Evolutionary conservation across 2,888 invertebrate species (phyloP), one percentile per base, ranked within the genome.

Genomic region (Drosophila hamatofila): DNA sequence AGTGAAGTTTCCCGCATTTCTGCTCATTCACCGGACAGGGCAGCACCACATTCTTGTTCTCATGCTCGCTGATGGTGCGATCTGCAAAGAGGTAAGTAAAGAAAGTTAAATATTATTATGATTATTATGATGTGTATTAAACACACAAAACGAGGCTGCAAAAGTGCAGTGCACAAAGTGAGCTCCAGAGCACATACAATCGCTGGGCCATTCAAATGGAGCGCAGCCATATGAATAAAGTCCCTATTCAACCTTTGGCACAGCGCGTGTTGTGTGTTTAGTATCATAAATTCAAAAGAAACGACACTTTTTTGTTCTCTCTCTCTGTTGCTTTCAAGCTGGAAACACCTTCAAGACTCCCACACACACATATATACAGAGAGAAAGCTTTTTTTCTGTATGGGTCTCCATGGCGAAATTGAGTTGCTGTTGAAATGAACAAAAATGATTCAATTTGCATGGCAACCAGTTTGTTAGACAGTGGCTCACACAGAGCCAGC

Each of bases 1-100:
- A 96, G 93, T 96, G 96, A 75, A 96, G 94, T 75, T 95, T 95
- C 37, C 96, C 96, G 91, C 96, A 96, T 81, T 95, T 94, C 39
- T 94, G 93, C 75, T 94, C 93, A 92, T 96, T 95, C 77, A 96
- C 94, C 59, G 94, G 94, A 92, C 96, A 96, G 6, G 95, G 95
- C 77, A 96, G 93, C 72, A 94, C 93, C 68, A 95, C 95, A 75
- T 94, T 88, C 73, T 92, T 91, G 72, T 92, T 93, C 83, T 92
- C 92, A 81, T 91, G 91, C 71, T 92, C 91, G 71, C 91, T 91
- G 60, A 92, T 90, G 60, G 83, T 86, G 83, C 91, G 85, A 91
- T 92, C 93, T 93, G 81, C 1, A 91, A 91, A 89, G 54, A 39
- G 33, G 37, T 14, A 57, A 67, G 71, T 39, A 44, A 6, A 25